phyloP scores from a whole-genome alignment of 2,888 invertebrate species.

The Carcina quercana region DNA sequence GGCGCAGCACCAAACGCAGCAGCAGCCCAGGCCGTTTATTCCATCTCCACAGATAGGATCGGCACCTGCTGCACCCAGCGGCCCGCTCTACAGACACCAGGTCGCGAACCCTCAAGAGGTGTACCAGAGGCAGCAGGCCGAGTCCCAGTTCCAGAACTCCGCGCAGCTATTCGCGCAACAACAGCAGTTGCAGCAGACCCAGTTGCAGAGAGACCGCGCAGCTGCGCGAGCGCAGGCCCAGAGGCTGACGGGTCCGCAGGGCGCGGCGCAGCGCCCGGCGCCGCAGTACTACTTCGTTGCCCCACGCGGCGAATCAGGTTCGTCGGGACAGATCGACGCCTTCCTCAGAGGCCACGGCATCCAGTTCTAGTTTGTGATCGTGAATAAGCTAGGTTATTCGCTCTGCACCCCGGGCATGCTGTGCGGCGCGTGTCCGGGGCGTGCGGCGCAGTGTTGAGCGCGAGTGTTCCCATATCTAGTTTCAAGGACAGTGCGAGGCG shows the following conservation, averaged over 20 bases:
- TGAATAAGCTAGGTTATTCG: slow-evolving; percentile 40
- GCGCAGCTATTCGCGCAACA: slow-evolving; percentile 79
- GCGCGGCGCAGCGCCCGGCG: slow-evolving; percentile 38
- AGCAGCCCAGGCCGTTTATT: slow-evolving; percentile 60
- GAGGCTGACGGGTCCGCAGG: slow-evolving; percentile 45
- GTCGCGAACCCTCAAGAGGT: slow-evolving; percentile 59
- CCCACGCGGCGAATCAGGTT: slow-evolving; percentile 62
- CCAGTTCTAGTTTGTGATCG: slow-evolving; percentile 66
- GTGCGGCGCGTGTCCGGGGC: slow-evolving; percentile 31
- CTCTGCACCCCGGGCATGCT: slow-evolving; percentile 14
- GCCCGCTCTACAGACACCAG: slow-evolving; percentile 67
- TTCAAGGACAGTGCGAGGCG: slow-evolving; percentile 38
- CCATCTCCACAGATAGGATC: slow-evolving; percentile 75
- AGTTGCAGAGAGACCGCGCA: slow-evolving; percentile 74
- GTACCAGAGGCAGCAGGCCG: slow-evolving; percentile 77
- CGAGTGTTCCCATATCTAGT: slow-evolving; percentile 30
- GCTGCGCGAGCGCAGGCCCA: slow-evolving; percentile 69
- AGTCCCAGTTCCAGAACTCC: slow-evolving; percentile 76
- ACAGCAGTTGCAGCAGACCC: slow-evolving; percentile 80
- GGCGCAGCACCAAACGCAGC: slow-evolving; percentile 73
- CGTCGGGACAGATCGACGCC: slow-evolving; percentile 85
- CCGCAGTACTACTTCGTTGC: slow-evolving; percentile 77
- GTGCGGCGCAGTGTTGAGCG: slow-evolving; percentile 37
- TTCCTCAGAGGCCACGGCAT: slow-evolving; percentile 84
- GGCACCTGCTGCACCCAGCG: slow-evolving; percentile 43